phyloP scores from a whole-genome alignment of 2,888 invertebrate species.

The Drosophila prolongata region DNA sequence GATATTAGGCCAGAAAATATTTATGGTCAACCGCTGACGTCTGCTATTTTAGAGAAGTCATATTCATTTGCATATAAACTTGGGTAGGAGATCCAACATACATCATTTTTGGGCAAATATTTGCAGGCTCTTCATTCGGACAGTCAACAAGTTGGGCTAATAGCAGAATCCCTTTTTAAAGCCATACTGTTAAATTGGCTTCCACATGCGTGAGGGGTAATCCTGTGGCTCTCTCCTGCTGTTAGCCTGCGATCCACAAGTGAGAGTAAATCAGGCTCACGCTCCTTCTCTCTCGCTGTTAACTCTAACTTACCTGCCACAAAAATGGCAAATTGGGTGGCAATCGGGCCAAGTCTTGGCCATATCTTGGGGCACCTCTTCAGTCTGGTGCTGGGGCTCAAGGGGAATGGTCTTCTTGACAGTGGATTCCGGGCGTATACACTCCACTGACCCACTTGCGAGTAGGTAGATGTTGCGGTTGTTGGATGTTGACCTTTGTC shows the following conservation, averaged over 20 bases:
- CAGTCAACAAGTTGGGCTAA: conserved; percentile 29
- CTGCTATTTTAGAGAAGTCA: conserved; percentile 16
- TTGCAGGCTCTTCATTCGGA: conserved; percentile 9
- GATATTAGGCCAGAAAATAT: conserved; percentile 30
- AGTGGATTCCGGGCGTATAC: background rate
- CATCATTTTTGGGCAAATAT: conserved; percentile 26
- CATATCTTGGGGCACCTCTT: conserved; percentile 37
- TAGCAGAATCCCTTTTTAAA: background rate
- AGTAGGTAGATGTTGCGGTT: background rate
- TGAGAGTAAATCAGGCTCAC: background rate
- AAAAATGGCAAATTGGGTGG: conserved; percentile 11
- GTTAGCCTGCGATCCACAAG: conserved; percentile 23
- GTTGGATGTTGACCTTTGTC: conserved; percentile 58
- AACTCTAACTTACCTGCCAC: conserved; percentile 50
- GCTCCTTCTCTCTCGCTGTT: conserved; percentile 37
- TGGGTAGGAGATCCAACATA: conserved; percentile 7
- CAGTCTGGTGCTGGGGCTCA: conserved; percentile 11
- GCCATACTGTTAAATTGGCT: background rate
- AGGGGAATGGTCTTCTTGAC: background rate
- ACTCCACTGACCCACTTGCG: conserved; percentile 39
- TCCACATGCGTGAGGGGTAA: conserved; percentile 30
- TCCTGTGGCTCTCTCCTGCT: conserved; percentile 11
- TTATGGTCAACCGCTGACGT: conserved; percentile 47
- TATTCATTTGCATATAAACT: conserved; percentile 20
- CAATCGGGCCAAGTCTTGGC: conserved; percentile 3